Base-by-base conservation (phyloP, 2,113 vertebrate species). In the Hippocampus comes region DNA sequence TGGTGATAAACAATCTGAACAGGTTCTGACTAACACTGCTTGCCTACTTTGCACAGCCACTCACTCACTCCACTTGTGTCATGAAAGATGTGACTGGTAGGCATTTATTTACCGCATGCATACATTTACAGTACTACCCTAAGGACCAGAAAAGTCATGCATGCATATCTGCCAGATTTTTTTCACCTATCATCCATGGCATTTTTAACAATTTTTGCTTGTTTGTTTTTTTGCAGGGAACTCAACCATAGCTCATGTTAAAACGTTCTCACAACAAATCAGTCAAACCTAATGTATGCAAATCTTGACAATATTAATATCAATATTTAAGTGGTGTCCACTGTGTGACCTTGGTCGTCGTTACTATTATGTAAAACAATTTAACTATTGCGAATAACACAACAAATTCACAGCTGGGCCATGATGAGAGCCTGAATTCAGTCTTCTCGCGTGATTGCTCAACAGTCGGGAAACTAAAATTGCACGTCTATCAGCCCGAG, bases 241-340 rank as follows among this genome's bases (percentile, higher is more conserved):
- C 59, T 64, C 83, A 81, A 76, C 14, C 68, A 70, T 65, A 73
- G 42, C 60, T 78, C 76, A 83, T 75, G 41, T 78, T 38, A 15
- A 59, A 69, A 80, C 48, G 63, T 81, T 79, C 63, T 65, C 66
- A 75, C 41, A 69, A 75, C 18, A 79, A 66, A 66, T 66, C 64
- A 27, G 14, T 66, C 41, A 65, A 65, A 65, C 64, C 42, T 2
- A 9, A 66, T 27, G 64, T 17, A 65, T 48, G 64, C 21, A 74
- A 67, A 78, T 77, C 23, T 72, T 20, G 38, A 66, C 59, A 53
- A 78, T 25, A 77, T 79, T 53, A 25, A 76, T 74, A 78, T 77
- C 57, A 46, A 67, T 74, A 73, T 46, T 23, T 25, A 72, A 59
- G 5, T 17, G 55, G 67, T 65, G 66, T 73, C 83, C 74, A 53